Percentiles rank a stretch among this genome's conserved stretches.
These are phyloP conservation scores for Salvelinus fontinalis DNA, from an alignment of 2,113 vertebrate genomes.

Conservation along the genomic window DNA sequence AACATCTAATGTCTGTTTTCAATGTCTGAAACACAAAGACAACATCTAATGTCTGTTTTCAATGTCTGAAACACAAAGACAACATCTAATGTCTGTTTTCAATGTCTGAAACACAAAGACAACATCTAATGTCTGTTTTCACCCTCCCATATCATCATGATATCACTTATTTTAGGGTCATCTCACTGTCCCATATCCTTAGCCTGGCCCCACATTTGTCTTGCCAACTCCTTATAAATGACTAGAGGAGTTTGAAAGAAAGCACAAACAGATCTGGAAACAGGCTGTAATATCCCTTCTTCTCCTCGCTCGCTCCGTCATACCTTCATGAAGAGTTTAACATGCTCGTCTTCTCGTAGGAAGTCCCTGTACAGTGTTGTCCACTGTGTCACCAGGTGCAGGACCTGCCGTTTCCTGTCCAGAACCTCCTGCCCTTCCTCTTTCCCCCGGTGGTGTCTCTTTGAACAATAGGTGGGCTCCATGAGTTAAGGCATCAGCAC, in stretches of 20 bases:
- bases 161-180: background rate
- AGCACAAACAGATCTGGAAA: no score
- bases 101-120: no score
- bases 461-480: constrained; percentile 87
- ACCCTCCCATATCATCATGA: background rate
- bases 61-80: no score
- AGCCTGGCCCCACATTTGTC: background rate
- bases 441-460: constrained; percentile 82
- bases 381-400: constrained; percentile 94
- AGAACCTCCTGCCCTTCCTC: constrained; percentile 83
- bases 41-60: background rate
- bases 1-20: background rate
- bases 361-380: constrained; percentile 86
- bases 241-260: no score
- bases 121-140: background rate
- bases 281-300: no score
- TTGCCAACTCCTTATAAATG: no score
- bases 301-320: background rate
- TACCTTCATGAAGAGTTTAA: constrained; percentile 95
- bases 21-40: no score
- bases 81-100: background rate
- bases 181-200: background rate
- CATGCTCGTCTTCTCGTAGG: constrained; percentile 88
- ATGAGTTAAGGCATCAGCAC: constrained; percentile 78
- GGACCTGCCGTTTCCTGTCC: constrained; percentile 89